These are phyloP conservation scores for Agrotis puta DNA, from an alignment of 2,888 invertebrate genomes.

Conservation along the genomic window DNA sequence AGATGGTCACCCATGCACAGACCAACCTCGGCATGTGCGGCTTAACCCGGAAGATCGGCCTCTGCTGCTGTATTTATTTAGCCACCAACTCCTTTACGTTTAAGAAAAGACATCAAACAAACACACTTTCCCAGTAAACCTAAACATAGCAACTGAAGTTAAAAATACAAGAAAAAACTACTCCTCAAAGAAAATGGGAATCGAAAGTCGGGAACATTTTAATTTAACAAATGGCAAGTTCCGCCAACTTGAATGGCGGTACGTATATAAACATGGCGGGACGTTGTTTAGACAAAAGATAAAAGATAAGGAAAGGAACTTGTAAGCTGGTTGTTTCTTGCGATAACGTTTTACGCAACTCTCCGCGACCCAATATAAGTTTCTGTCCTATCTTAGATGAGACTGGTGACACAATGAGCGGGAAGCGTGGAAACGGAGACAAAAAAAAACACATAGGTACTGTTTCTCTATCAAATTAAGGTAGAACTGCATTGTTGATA, in stretches of 20 bases:
- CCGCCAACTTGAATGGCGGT: constrained; percentile 54
- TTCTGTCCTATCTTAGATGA: constrained; percentile 71
- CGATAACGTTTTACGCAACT: constrained; percentile 77
- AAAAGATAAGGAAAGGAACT: constrained; percentile 74
- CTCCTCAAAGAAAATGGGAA: constrained; percentile 59
- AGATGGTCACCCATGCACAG: no score
- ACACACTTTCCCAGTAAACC: constrained; percentile 10
- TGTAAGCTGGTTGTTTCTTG: constrained; percentile 74
- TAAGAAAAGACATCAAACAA: constrained; percentile 1
- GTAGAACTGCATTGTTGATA: no score
- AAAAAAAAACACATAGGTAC: no score
- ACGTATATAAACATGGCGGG: constrained; percentile 69
- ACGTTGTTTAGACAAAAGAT: constrained; percentile 79
- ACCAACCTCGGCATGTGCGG: no score
- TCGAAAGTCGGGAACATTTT: constrained; percentile 65
- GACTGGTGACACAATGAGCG: constrained; percentile 34
- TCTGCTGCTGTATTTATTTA: no score
- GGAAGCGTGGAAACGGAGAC: not conserved
- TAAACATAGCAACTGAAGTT: constrained; percentile 26
- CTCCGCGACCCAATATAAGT: constrained; percentile 77
- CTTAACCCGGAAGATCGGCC: no score
- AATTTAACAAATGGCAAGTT: constrained; percentile 71
- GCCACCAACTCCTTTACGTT: no score
- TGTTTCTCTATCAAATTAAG: no score
- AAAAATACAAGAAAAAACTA: constrained; percentile 41